These are phyloP conservation scores for Xanthia togata DNA, from an alignment of 2,888 invertebrate genomes.

Conservation along the genomic window DNA sequence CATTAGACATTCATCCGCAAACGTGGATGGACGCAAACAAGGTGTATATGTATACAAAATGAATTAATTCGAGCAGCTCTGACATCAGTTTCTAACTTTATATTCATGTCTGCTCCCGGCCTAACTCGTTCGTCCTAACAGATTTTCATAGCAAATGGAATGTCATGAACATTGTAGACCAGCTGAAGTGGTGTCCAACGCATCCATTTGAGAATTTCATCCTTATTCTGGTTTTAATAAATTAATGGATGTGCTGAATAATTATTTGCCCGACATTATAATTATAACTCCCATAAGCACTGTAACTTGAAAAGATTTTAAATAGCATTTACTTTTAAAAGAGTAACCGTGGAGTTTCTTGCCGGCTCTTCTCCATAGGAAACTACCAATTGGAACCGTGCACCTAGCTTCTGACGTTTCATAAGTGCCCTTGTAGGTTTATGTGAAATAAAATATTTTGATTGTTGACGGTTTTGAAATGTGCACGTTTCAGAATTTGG, in stretches of 20 bases:
- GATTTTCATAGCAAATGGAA: conserved; percentile 59
- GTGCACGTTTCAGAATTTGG: not conserved
- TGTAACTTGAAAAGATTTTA: no score
- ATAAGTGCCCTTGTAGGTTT: no score
- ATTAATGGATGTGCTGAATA: conserved; percentile 8
- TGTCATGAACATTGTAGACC: conserved; percentile 58
- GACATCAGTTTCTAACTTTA: conserved; percentile 21
- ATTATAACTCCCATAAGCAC: no score
- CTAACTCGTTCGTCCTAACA: conserved; percentile 40
- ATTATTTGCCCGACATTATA: not conserved
- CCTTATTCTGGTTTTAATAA: conserved; percentile 50
- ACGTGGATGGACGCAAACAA: no score
- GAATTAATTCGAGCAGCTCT: conserved; percentile 4
- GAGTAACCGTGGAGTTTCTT: no score
- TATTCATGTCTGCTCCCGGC: conserved; percentile 33
- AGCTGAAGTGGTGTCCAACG: conserved; percentile 40
- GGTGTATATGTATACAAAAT: not conserved
- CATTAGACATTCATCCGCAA: not conserved
- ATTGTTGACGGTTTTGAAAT: not conserved
- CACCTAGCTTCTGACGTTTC: no score
- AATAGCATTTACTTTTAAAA: no score
- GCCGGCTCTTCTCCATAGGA: no score
- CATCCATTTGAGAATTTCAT: conserved; percentile 51
- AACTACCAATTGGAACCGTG: no score
- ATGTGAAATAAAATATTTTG: no score